Percentiles rank a stretch among this genome's conserved stretches.
Conservation (phyloP, 2,113 vertebrate species). For the Gymnogyps californianus region DNA sequence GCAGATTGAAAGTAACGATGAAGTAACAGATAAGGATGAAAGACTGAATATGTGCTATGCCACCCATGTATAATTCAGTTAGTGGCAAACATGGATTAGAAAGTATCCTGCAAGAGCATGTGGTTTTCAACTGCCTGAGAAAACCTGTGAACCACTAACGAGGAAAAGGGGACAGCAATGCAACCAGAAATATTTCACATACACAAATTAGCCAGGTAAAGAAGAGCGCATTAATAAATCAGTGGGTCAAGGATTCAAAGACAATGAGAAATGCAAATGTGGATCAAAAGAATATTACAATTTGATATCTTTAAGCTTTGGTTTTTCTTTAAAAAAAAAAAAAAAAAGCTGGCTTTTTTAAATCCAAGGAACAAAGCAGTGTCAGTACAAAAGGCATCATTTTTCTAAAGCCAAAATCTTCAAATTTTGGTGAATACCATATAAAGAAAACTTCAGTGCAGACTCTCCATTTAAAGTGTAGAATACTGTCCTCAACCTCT, state of each 20-base stretch:
- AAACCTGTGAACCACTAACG: neutral
- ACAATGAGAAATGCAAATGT: neutral
- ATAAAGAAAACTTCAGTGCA: neutral
- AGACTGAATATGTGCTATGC: slow-evolving; percentile 43
- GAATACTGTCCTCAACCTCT: neutral
- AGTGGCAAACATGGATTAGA: slow-evolving; percentile 24
- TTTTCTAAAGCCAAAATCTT: neutral
- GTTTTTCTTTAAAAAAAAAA: neutral
- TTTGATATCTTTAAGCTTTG: neutral
- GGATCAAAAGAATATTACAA: neutral
- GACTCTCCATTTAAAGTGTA: neutral
- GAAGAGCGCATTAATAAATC: neutral
- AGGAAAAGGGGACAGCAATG: neutral
- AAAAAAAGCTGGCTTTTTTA: neutral
- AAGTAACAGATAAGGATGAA: slow-evolving; percentile 62
- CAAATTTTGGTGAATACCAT: neutral
- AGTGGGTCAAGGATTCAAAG: neutral
- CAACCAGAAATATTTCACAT: neutral
- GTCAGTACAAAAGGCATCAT: neutral
- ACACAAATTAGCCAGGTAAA: neutral
- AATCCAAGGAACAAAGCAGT: neutral
- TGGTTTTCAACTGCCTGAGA: neutral
- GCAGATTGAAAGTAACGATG: slow-evolving; percentile 60
- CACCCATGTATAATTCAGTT: slow-evolving; percentile 63
- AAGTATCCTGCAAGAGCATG: neutral